Conservation (phyloP, 2,113 vertebrate genomes). For the Cathartes aura region DNA sequence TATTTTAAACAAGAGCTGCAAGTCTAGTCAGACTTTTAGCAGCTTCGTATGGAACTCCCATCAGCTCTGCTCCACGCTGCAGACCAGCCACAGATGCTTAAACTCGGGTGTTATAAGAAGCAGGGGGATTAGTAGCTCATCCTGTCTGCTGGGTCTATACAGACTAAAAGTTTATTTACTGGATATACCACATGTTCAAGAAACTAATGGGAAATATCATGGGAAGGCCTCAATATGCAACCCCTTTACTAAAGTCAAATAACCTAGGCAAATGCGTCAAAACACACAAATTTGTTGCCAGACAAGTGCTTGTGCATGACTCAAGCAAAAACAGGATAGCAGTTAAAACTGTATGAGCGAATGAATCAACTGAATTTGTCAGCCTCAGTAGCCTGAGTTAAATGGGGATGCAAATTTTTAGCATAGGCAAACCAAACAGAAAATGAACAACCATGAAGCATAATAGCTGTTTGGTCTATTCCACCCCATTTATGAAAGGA, state of each 20-base stretch:
- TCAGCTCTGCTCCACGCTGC: neutral
- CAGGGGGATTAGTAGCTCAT: neutral
- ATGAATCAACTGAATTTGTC: neutral
- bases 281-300: neutral
- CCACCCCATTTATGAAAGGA: neutral
- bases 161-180: neutral
- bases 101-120: neutral
- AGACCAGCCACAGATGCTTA: neutral
- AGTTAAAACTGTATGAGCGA: neutral
- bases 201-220: neutral
- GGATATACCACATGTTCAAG: neutral
- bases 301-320: neutral
- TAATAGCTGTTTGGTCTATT: neutral
- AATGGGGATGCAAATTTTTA: neutral
- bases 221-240: neutral
- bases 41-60: neutral
- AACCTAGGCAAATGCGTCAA: neutral
- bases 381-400: fast-evolving
- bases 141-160: neutral
- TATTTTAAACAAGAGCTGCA: neutral
- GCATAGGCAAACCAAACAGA: neutral
- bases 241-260: neutral
- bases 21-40: neutral
- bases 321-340: neutral
- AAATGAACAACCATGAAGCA: neutral